A percentile compares a stretch with the other conserved stretches of the same genome.
phyloP scores from a whole-genome alignment of 2,797 vertebrate species.

The Mormyrops attenuatus region DNA sequence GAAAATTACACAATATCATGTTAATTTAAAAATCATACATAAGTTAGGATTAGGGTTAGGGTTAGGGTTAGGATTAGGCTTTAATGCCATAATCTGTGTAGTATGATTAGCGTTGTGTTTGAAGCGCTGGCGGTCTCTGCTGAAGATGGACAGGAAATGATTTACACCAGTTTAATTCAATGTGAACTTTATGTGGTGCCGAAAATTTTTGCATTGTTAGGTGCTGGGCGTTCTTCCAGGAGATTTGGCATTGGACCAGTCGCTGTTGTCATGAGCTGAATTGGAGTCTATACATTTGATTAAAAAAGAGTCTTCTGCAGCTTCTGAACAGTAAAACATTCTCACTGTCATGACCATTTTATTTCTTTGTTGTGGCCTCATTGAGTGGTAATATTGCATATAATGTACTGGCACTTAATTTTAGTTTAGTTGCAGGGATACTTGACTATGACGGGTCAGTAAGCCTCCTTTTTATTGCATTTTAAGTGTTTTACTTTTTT shows the following conservation, averaged over 20 bases:
- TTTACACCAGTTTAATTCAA: not conserved
- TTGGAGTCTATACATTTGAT: not conserved
- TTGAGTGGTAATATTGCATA: not conserved
- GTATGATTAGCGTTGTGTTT: constrained; percentile 17
- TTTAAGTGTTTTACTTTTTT: constrained; percentile 6
- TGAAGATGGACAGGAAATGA: not conserved
- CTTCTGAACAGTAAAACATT: not conserved
- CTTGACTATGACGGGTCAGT: not conserved
- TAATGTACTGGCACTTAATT: not conserved
- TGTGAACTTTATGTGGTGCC: not conserved
- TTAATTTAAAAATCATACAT: not conserved
- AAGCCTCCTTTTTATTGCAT: not conserved
- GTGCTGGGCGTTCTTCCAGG: not conserved
- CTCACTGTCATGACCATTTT: not conserved
- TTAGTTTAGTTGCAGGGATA: not conserved
- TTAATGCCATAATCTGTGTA: constrained; percentile 25
- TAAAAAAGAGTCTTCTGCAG: not conserved
- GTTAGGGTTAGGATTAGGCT: constrained; percentile 21
- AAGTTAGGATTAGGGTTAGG: constrained; percentile 21
- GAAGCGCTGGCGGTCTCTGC: not conserved
- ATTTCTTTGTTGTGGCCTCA: not conserved
- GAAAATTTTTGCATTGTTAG: not conserved
- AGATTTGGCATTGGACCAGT: not conserved
- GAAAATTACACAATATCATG: not conserved
- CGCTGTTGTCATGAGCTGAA: not conserved